These are phyloP conservation scores for Physella acuta DNA, from an alignment of 1,140 invertebrate genomes.

Conservation along the genomic window DNA sequence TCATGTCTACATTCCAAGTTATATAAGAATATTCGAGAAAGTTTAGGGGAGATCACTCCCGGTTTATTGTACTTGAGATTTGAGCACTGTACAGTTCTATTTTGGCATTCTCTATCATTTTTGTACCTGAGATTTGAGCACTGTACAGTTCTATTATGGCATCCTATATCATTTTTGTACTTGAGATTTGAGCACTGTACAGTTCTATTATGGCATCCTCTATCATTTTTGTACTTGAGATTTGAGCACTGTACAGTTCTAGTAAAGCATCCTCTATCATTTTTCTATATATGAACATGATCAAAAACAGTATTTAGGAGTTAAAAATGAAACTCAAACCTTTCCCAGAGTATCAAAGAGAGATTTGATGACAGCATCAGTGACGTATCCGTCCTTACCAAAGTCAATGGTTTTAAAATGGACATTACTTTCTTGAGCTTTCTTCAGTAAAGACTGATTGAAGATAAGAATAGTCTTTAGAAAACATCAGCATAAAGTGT, in stretches of 20 bases:
- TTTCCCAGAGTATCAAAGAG: conserved; percentile 23
- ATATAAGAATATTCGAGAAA: too few relatives aligned
- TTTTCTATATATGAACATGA: not conserved
- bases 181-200: not conserved
- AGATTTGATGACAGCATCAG: conserved; percentile 33
- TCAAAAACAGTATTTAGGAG: not conserved
- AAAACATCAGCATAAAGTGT: not conserved
- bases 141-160: not conserved
- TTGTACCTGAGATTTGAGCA: not conserved
- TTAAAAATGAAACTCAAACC: conserved; percentile 11
- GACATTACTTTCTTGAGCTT: conserved; percentile 18
- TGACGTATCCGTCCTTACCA: conserved; percentile 35
- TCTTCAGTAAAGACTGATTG: too few relatives aligned
- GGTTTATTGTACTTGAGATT: too few relatives aligned
- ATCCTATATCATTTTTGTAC: not conserved
- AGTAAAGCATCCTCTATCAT: not conserved
- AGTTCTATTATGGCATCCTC: not conserved
- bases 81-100: not conserved
- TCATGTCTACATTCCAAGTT: too few relatives aligned
- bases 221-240: not conserved
- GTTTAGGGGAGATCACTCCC: too few relatives aligned
- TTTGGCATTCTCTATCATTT: not conserved
- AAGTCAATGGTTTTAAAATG: conserved; percentile 33
- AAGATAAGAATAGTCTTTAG: not conserved
- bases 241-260: not conserved